Base-by-base conservation (phyloP, 2,113 vertebrate species). In the Actenoides hombroni region DNA sequence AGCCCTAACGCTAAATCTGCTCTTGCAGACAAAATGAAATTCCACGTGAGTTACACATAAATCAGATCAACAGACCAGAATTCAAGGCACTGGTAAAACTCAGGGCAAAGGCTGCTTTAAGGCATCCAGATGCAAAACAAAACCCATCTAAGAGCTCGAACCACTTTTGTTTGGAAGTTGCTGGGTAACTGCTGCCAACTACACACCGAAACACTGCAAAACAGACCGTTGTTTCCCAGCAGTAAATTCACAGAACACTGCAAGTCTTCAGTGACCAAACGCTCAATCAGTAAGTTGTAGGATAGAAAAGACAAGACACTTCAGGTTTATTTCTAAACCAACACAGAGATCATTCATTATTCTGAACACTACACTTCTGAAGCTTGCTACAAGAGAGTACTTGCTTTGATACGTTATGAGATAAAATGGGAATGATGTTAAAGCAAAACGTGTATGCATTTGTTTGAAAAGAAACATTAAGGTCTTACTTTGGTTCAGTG, bases 131-230 rank as follows among this genome's bases (percentile, higher is more conserved):
- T n/a, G 49, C 67, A 63, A 31, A 60, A 57, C 13, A 78, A 81
- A 53, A 37, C 37, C 53, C 83, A 68, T n/a, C 5, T 40, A 78
- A 84, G 81, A 65, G 35, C 63, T 64, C 31, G 46, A 54, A 51
- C 61, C 31, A 2, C 24, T 69, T 70, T 28, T 76, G 53, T 87
- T 86, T 40, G 84, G 82, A 26, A 92, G 91, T 53, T 96, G 91
- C 93, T 84, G 65, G 77, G 94, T 61, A 87, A 95, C 87, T 61
- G 82, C 89, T 76, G 81, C 93, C 33, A 90, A 39, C 79, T 39
- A 79, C 77, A 73, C 54, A 64, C 40, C 5, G 71, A 37, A 88
- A 89, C 25, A 71, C 16, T 7, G 82, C 35, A 78, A 91, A 94
- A 76, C 83, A 39, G 5, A 13, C 7, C 9, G 0, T 6, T 25